phyloP scores from a whole-genome alignment of 2,888 invertebrate genomes.

The Drymonia ruficornis region DNA sequence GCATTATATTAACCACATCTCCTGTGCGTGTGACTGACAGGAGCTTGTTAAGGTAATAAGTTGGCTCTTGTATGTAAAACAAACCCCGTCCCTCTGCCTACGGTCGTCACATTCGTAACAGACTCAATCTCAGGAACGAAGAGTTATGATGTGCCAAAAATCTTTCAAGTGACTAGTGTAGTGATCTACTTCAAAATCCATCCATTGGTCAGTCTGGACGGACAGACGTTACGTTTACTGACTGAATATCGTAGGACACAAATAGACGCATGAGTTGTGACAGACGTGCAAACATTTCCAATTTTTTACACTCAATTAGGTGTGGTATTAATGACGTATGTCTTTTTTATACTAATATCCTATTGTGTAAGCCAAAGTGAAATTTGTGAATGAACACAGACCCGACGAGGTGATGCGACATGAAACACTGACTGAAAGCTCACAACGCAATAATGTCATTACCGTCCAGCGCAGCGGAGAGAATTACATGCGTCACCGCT shows the following conservation, averaged over 20 bases:
- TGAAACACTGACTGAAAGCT: constrained; percentile 34
- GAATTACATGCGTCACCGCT: constrained; percentile 35
- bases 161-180: neutral
- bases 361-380: constrained; percentile 35
- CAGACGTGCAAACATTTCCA: neutral
- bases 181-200: constrained; percentile 2
- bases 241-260: neutral
- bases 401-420: constrained; percentile 47
- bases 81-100: neutral
- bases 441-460: constrained; percentile 52
- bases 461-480: constrained; percentile 34
- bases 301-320: constrained; percentile 2
- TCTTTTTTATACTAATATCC: constrained; percentile 16
- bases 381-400: constrained; percentile 36
- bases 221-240: constrained; percentile 1
- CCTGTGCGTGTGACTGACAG: neutral
- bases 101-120: neutral
- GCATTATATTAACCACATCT: neutral
- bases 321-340: neutral
- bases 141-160: neutral
- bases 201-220: neutral
- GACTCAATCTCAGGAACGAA: neutral
- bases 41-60: neutral
- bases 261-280: neutral
- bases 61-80: neutral